Base-by-base conservation (phyloP, 2,797 vertebrate genomes). In the Lateolabrax maculatus region DNA sequence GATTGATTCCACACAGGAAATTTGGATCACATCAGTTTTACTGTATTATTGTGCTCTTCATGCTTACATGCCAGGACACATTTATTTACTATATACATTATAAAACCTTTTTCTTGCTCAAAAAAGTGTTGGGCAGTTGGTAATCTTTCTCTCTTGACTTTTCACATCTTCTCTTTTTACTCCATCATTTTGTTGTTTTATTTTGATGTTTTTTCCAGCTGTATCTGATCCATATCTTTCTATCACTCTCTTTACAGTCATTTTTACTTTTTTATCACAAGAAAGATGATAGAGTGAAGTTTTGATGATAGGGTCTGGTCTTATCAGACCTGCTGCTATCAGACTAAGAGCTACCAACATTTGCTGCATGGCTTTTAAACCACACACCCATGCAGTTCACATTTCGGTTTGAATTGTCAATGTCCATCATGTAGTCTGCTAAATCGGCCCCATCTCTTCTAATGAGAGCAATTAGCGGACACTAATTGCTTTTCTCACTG, bases 401-500 rank as follows among this genome's bases (percentile, higher is more conserved):
- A 80, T 67, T 84, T 72, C 61, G 56, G 56, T 83, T 77, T 60
- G 25, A 74, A 79, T 74, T 55, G 29, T 43, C 37, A 48, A 52
- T 37, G 72, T 84, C 79, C 79, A 82, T 85, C 81, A 73, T 46
- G 21, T 43, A 83, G 34, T 71, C 80, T 58, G 39, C 63, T 69
- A 48, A 84, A 89, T 89, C 82, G 27, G 51, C 67, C 76, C 75
- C 66, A 86, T 90, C 73, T 82, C 72, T 58, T 81, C 84, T 92
- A 90, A 93, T 93, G 86, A 94, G 86, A 81, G 87, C 84, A 93
- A 92, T 95, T 94, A 93, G 75, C 49, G 7, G 34, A 76, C 72
- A 60, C 75, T 94, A 92, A 93, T 93, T 93, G 86, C 87, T 87
- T 93, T 89, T 80, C 81, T 71, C 86, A 53, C 80, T 77, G 64